Base-by-base conservation (phyloP, 2,113 vertebrate genomes). In the Carollia perspicillata region DNA sequence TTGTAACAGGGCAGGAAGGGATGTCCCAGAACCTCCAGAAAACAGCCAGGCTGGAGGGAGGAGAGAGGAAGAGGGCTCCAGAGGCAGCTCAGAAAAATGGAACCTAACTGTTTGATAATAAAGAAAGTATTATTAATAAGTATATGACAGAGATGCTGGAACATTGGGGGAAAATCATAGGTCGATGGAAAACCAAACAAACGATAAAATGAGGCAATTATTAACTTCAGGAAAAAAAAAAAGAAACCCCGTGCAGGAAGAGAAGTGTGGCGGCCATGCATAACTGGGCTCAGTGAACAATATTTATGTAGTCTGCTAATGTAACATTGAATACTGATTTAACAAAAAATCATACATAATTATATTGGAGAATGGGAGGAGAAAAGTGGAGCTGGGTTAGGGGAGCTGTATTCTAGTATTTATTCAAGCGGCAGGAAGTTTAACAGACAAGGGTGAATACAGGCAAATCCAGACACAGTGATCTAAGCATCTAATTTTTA, bases 121-220 rank as follows among this genome's bases (percentile, higher is more conserved):
- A 81, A 87, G 49, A 40, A 40, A 10, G 42, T 40, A 42, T 23
- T 58, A 49, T 42, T 79, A 69, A 33, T 28, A 75, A 85, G 14
- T 40, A 51, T 33, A 66, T 74, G 28, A 51, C 69, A 78, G n/a
- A 71, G 49, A 77, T n/a, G 37, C 69, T 75, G 35, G 30, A 51
- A 60, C 80, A 12, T 0, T 63, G 47, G 68, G 13, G 8, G 3
- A 47, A 89, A 69, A 69, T 84, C 68, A 14, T 60, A 51, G 72
- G 26, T 66, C 72, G 20, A 79, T 86, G 66, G 91, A 58, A 90
- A 90, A 90, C 20, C 65, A 85, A 90, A 93, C 26, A 77, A 63
- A 51, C 42, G 86, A 74, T 44, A 69, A 87, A 88, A 71, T 75
- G 47, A 65, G 30, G 42, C 60, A 92, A 40, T 69, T 78, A 92